Percentiles rank a stretch among this genome's conserved stretches.
These are phyloP conservation scores for Sebastes iracundus DNA, from an alignment of 2,797 vertebrate genomes.

Conservation along the genomic window DNA sequence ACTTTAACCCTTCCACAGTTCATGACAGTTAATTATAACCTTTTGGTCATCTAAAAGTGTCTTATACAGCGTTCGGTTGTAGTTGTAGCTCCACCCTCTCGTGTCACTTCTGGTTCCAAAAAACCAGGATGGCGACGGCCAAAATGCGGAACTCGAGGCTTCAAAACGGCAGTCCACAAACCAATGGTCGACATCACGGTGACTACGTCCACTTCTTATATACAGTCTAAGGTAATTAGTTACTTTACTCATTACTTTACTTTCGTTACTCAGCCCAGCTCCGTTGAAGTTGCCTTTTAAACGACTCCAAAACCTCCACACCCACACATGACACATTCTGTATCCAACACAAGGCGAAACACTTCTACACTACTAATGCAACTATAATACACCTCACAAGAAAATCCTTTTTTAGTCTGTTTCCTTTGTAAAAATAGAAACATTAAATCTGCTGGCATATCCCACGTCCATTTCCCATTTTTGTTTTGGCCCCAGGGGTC, in stretches of 20 bases:
- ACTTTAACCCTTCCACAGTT: too few relatives aligned
- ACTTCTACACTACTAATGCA: background rate
- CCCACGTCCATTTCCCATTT: background rate
- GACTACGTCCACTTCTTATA: background rate
- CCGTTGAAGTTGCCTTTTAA: background rate
- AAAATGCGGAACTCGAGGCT: too few relatives aligned
- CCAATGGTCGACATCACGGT: too few relatives aligned
- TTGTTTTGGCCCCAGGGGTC: background rate
- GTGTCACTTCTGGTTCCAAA: too few relatives aligned
- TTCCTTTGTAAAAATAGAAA: background rate
- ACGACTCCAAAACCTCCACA: background rate
- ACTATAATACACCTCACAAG: background rate
- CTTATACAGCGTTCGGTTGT: too few relatives aligned
- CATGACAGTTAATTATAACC: too few relatives aligned
- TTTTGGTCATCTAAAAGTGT: too few relatives aligned
- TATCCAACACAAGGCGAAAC: background rate
- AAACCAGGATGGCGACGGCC: too few relatives aligned
- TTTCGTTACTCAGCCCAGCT: background rate
- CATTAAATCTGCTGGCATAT: background rate
- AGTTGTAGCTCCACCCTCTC: too few relatives aligned
- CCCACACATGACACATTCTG: background rate
- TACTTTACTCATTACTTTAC: background rate
- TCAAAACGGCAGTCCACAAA: too few relatives aligned
- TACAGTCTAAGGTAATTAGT: too few relatives aligned
- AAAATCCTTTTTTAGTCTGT: background rate